Conservation (phyloP, 2,113 vertebrate species). For the Falcunculus frontatus region DNA sequence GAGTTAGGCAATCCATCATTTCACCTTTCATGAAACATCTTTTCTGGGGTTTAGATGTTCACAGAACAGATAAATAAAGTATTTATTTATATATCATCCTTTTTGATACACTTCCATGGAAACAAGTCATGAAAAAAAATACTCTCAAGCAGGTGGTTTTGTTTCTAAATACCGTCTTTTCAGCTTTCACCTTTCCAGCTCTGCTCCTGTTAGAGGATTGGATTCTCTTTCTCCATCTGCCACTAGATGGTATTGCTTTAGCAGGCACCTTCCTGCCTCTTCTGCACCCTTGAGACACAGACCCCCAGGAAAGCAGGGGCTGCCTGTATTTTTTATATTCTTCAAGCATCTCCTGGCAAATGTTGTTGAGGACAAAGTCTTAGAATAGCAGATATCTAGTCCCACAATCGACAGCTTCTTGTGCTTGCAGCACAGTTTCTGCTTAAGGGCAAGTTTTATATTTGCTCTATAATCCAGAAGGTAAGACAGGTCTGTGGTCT, state of each 20-base stretch:
- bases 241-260: conserved; percentile 33
- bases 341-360: not conserved
- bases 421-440: not conserved
- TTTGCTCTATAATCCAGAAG: not conserved
- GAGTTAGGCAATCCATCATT: not conserved
- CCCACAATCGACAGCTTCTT: not conserved
- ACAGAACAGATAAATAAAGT: not conserved
- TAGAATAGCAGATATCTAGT: not conserved
- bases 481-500: not conserved
- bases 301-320: not conserved
- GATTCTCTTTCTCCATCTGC: not conserved
- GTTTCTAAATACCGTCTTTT: not conserved
- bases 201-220: not conserved
- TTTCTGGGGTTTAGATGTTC: not conserved
- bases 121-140: not conserved
- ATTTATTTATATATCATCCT: not conserved
- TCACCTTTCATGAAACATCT: not conserved
- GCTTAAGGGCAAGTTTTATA: not conserved
- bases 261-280: not conserved
- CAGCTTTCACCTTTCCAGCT: not conserved
- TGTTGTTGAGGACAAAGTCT: not conserved
- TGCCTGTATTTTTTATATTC: not conserved
- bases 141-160: not conserved
- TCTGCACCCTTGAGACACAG: not conserved
- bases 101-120: not conserved